These are phyloP conservation scores for Peromyscus maniculatus DNA, from an alignment of 2,113 vertebrate genomes.

Conservation along the genomic window DNA sequence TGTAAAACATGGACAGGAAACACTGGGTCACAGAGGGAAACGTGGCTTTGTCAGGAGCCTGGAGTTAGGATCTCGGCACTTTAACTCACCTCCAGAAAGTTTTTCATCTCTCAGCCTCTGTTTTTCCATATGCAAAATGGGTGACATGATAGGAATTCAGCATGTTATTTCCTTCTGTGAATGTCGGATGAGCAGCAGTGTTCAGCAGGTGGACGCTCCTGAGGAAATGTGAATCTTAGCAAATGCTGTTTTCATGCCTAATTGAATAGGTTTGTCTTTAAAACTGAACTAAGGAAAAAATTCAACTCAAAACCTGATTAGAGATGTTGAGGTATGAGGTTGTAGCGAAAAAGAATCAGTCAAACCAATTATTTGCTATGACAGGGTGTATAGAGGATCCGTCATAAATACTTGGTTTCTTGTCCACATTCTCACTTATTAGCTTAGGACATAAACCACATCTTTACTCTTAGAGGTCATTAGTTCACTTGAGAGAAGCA, in stretches of 20 bases:
- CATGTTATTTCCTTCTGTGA: background rate
- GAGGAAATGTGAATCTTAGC: background rate
- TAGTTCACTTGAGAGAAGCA: slow-evolving; percentile 12
- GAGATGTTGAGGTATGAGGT: background rate
- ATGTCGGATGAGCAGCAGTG: background rate
- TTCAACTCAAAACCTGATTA: background rate
- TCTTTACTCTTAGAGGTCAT: slow-evolving; percentile 17
- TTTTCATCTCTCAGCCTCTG: background rate
- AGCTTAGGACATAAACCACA: background rate
- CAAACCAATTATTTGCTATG: slow-evolving; percentile 7
- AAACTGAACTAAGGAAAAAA: background rate
- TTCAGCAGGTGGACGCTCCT: background rate
- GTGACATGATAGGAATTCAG: background rate
- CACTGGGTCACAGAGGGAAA: background rate
- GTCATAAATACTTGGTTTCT: background rate
- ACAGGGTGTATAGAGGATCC: background rate
- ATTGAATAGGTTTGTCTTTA: slow-evolving; percentile 44
- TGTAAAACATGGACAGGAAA: background rate
- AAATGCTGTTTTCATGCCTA: background rate
- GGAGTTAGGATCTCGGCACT: background rate
- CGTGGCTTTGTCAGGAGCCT: background rate
- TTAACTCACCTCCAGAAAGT: background rate
- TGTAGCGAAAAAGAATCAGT: slow-evolving; percentile 3
- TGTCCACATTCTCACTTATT: background rate
- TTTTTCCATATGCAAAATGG: background rate